A percentile compares a stretch with the other conserved stretches of the same genome.
phyloP scores from a whole-genome alignment of 2,888 invertebrate species.

The Macrophya alboannulata region DNA sequence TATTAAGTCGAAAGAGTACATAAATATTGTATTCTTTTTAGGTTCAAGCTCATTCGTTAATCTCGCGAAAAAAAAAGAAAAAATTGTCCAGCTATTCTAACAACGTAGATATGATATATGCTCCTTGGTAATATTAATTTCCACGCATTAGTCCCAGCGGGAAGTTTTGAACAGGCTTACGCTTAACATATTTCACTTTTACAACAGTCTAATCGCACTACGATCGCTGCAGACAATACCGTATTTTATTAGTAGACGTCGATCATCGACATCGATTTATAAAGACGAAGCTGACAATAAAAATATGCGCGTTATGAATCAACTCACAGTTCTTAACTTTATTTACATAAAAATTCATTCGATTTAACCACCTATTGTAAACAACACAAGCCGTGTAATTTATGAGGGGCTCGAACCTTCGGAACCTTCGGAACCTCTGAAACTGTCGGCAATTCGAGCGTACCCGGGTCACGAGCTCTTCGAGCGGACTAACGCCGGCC shows the following conservation, averaged over 20 bases:
- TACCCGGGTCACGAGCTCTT: slow-evolving; percentile 50
- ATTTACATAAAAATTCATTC: slow-evolving; percentile 76
- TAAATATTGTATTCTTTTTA: background rate
- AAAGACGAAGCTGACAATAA: slow-evolving; percentile 37
- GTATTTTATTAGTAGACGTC: slow-evolving; percentile 45
- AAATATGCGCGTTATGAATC: slow-evolving; percentile 41
- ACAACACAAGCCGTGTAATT: slow-evolving; percentile 65
- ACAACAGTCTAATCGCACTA: slow-evolving; percentile 43
- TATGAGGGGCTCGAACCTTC: slow-evolving; percentile 49
- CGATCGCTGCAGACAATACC: slow-evolving; percentile 42
- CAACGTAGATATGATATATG: slow-evolving; percentile 49
- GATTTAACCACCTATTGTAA: slow-evolving; percentile 73
- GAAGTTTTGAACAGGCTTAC: slow-evolving; percentile 44
- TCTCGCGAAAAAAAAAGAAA: slow-evolving; percentile 1
- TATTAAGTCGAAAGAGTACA: background rate
- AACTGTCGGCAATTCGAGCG: slow-evolving; percentile 47
- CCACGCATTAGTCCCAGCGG: slow-evolving; percentile 46
- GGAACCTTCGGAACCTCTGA: slow-evolving; percentile 43
- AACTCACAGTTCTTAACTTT: slow-evolving; percentile 65
- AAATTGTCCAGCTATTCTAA: slow-evolving; percentile 40
- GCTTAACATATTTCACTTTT: slow-evolving; percentile 48
- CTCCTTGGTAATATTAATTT: slow-evolving; percentile 39
- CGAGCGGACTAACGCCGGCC: slow-evolving; percentile 15
- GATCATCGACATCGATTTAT: slow-evolving; percentile 42
- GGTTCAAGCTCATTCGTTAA: background rate